Evolutionary conservation across 1,140 invertebrate genomes (phyloP).

Genomic region (Temnothorax nylanderi): DNA sequence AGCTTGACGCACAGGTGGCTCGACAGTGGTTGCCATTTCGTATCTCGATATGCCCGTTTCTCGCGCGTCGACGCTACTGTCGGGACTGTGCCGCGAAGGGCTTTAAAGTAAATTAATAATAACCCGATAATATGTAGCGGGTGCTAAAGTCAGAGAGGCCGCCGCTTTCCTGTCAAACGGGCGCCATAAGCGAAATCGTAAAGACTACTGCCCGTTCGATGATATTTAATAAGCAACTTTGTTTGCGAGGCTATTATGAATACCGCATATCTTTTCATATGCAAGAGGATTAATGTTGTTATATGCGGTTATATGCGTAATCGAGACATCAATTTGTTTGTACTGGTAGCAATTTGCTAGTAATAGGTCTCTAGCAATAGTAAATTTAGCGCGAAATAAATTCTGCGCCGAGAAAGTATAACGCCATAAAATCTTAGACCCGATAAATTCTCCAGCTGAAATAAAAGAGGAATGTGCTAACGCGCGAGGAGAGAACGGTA

Average conservation of each 20-base stretch:
- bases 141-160: background rate
- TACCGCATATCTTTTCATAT: background rate
- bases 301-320: background rate
- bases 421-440: slow-evolving; percentile 2
- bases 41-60: too few species aligned
- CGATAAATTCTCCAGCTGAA: background rate
- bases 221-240: background rate
- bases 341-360: background rate
- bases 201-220: background rate
- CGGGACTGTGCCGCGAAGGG: background rate
- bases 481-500: slow-evolving; percentile 12
- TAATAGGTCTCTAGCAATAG: background rate
- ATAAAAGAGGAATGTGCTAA: slow-evolving; percentile 18
- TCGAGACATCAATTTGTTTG: background rate
- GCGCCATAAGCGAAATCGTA: background rate
- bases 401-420: background rate
- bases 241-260: background rate
- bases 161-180: background rate
- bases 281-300: background rate
- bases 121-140: background rate
- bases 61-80: slow-evolving; percentile 1
- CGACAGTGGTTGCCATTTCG: slow-evolving; percentile 68
- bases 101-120: slow-evolving; percentile 26
- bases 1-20: slow-evolving; percentile 73
- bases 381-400: slow-evolving; percentile 33